Base-by-base conservation (phyloP, 2,113 vertebrate genomes). In the Guaruba guarouba region DNA sequence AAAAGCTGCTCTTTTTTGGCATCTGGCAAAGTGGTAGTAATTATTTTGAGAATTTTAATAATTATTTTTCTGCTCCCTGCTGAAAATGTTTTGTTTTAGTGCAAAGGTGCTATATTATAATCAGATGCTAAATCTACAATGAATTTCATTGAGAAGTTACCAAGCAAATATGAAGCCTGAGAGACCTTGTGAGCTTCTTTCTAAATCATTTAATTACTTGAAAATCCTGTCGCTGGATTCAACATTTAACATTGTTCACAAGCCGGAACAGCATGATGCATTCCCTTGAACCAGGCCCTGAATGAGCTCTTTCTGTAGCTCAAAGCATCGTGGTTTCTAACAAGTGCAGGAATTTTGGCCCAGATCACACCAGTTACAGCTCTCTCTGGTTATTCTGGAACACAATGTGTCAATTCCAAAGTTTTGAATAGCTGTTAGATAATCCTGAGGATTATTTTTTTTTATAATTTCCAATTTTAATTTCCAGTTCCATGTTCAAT, bases 241-340 rank as follows among this genome's bases (percentile, higher is more conserved):
- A 82, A 85, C 54, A 43, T 83, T 75, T 95, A 74, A 90, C 77
- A 91, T 69, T 93, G 88, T 94, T 87, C 86, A 54, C 49, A 86
- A 91, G 86, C 81, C 15, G 55, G 95, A 90, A 94, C 80, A 94
- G 71, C 91, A 85, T 54, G 86, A 93, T 84, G 86, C 86, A 66
- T 80, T 96, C 77, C 49, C 91, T 84, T 92, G 69, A 94, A 86
- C 62, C 52, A 73, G 88, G 49, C 82, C 69, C 74, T 97, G 95
- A 96, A 97, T 95, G 84, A 93, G 88, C 81, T 89, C 95, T 95
- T 95, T 94, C 88, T 97, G 95, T 88, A 94, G 86, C 88, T 95
- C 92, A 92, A 86, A 96, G 73, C 76, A 68, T 80, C 94, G 88
- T 76, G 74, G 73, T 92, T 96, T 96, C 93, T 90, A 88, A 93